phyloP scores from a whole-genome alignment of 2,113 vertebrate genomes.

The Axis porcinus region DNA sequence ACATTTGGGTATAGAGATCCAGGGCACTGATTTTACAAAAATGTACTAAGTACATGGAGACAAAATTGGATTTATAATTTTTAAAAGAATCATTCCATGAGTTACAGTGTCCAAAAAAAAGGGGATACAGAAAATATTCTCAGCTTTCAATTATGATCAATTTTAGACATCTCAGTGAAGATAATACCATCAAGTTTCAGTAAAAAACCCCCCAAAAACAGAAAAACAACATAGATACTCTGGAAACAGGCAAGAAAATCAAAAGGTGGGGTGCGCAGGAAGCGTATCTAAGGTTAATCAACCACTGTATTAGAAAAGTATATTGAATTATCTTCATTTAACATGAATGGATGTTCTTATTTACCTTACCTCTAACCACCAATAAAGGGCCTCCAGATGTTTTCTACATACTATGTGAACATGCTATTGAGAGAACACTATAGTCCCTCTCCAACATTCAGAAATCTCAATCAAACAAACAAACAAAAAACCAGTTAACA shows the following conservation, averaged over 20 bases:
- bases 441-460: neutral
- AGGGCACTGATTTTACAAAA: neutral
- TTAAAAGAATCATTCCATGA: neutral
- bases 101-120: neutral
- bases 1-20: neutral
- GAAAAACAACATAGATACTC: neutral
- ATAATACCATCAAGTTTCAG: neutral
- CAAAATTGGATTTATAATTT: neutral
- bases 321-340: neutral
- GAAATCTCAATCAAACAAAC: neutral
- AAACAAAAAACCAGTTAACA: neutral
- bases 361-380: neutral
- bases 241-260: neutral
- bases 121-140: neutral
- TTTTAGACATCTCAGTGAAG: neutral
- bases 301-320: neutral
- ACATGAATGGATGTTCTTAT: neutral
- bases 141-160: conserved; percentile 27
- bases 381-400: neutral
- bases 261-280: neutral
- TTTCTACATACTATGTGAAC: neutral
- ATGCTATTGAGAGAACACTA: neutral
- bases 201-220: neutral
- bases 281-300: neutral
- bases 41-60: neutral